Evolutionary conservation across 1,140 invertebrate genomes (phyloP).

Genomic region (Drosophila sulfurigaster): DNA sequence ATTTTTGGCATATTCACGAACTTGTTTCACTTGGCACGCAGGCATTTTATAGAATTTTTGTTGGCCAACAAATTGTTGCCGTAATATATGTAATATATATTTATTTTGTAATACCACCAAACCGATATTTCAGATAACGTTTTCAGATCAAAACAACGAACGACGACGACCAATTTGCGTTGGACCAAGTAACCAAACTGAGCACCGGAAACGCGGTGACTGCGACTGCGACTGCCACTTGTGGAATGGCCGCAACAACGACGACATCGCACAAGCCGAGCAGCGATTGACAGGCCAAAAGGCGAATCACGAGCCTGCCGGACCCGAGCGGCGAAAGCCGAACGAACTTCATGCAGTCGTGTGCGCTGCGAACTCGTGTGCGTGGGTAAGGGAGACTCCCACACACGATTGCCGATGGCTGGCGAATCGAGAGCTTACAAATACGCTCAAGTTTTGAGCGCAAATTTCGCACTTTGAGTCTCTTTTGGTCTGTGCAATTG

Average conservation of each 20-base stretch:
- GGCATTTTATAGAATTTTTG: constrained; percentile 9
- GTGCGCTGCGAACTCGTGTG: neutral
- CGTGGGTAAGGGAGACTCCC: constrained; percentile 57
- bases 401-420: constrained; percentile 56
- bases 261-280: constrained; percentile 40
- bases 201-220: constrained; percentile 79
- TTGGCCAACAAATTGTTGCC: constrained; percentile 16
- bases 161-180: constrained; percentile 39
- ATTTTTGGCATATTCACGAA: constrained; percentile 29
- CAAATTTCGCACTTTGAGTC: constrained; percentile 48
- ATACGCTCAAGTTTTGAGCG: constrained; percentile 49
- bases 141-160: constrained; percentile 21
- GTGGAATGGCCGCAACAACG: constrained; percentile 72
- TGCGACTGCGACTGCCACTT: constrained; percentile 75
- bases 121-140: constrained; percentile 10
- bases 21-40: constrained; percentile 18
- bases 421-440: constrained; percentile 70
- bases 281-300: constrained; percentile 41
- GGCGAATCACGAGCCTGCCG: constrained; percentile 70
- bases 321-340: constrained; percentile 39
- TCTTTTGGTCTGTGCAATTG: constrained; percentile 21
- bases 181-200: constrained; percentile 58
- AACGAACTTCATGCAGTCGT: constrained; percentile 44
- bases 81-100: constrained; percentile 4
- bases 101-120: constrained; percentile 20